Evolutionary conservation across 2,888 invertebrate genomes (phyloP).

Genomic region (Pristionchus maxplancki): DNA sequence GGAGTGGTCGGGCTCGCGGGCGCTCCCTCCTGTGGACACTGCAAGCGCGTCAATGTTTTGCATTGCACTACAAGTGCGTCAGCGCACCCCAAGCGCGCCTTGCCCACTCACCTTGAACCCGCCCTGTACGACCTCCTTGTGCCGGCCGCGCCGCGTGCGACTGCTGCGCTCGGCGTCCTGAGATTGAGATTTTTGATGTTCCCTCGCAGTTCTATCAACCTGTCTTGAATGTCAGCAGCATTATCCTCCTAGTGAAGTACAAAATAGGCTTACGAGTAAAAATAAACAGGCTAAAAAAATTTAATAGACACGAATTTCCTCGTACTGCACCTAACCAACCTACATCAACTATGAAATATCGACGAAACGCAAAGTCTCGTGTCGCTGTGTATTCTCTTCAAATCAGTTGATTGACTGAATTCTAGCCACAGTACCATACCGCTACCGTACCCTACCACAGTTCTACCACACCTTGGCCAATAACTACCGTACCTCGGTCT

Average conservation of each 20-base stretch:
- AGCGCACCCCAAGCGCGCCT: background rate
- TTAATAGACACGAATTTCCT: too few relatives aligned
- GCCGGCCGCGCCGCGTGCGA: background rate
- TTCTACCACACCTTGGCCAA: too few relatives aligned
- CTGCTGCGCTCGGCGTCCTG: conserved; percentile 5
- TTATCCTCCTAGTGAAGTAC: too few relatives aligned
- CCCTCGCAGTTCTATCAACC: background rate
- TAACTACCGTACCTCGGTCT: background rate
- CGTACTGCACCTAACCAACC: too few relatives aligned
- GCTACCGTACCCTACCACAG: background rate
- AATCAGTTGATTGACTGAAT: too few relatives aligned
- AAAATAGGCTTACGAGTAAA: too few relatives aligned
- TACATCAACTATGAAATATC: too few relatives aligned
- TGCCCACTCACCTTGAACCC: background rate
- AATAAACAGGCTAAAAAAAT: too few relatives aligned
- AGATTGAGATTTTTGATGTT: background rate
- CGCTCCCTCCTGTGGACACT: background rate
- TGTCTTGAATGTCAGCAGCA: background rate
- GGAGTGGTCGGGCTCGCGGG: background rate
- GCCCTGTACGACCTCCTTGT: background rate
- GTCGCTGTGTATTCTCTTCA: too few relatives aligned
- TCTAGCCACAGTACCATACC: background rate
- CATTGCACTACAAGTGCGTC: background rate
- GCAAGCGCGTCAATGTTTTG: background rate
- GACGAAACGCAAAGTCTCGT: too few relatives aligned